phyloP scores from a whole-genome alignment of 1,140 invertebrate species.

The Aporrectodea caliginosa region DNA sequence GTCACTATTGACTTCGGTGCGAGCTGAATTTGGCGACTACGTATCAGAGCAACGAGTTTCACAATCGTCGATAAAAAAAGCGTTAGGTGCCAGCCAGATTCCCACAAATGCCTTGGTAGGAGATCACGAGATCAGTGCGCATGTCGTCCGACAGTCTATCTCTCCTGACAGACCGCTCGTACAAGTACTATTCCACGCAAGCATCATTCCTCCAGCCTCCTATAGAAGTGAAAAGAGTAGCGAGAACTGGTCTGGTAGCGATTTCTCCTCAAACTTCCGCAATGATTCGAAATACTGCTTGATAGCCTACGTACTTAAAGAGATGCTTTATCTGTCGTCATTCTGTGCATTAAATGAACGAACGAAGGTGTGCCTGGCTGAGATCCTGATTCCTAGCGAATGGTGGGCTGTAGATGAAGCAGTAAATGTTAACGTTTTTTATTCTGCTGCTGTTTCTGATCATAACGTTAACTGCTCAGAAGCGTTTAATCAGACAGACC shows the following conservation, averaged over 20 bases:
- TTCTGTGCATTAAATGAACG: constrained; percentile 74
- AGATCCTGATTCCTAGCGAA: constrained; percentile 69
- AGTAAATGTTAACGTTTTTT: constrained; percentile 47
- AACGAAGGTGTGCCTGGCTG: constrained; percentile 82
- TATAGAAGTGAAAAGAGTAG: neutral
- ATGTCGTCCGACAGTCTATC: constrained; percentile 75
- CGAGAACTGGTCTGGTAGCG: neutral
- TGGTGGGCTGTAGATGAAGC: constrained; percentile 65
- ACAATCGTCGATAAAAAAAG: neutral
- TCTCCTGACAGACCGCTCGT: constrained; percentile 79
- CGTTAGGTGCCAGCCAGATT: neutral
- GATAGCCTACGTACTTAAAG: neutral
- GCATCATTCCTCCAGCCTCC: neutral
- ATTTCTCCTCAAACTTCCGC: neutral
- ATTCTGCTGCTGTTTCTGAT: constrained; percentile 23
- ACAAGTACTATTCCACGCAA: constrained; percentile 59
- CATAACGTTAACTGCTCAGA: constrained; percentile 57
- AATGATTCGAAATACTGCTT: neutral
- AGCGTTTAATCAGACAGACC: constrained; percentile 61
- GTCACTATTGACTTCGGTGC: neutral
- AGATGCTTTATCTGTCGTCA: neutral
- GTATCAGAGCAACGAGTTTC: neutral
- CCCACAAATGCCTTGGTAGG: neutral
- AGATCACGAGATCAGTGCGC: constrained; percentile 73
- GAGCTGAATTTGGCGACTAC: neutral